These are phyloP conservation scores for Pecten maximus DNA, from an alignment of 2,888 invertebrate species.

Conservation along the genomic window DNA sequence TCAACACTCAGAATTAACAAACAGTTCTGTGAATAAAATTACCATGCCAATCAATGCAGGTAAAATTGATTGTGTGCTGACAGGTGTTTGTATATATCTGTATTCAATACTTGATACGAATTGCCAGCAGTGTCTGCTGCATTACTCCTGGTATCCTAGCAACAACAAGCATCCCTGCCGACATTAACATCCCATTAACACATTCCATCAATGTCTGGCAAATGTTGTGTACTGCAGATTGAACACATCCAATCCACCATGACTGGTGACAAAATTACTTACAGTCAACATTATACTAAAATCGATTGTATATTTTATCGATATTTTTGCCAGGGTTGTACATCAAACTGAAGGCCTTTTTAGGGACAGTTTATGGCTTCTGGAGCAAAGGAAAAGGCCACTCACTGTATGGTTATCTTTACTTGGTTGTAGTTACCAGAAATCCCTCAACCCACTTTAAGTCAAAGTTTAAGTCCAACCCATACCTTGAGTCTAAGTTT, in stretches of 20 bases:
- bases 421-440: no score
- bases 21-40: not conserved
- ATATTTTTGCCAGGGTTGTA: no score
- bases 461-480: no score
- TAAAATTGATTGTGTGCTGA: not conserved
- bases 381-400: no score
- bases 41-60: not conserved
- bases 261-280: not conserved
- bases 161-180: not conserved
- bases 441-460: no score
- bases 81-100: not conserved
- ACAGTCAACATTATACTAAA: not conserved
- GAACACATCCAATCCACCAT: not conserved
- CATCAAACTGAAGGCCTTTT: no score
- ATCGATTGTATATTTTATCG: not conserved
- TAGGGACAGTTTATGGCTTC: no score
- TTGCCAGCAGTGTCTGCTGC: not conserved
- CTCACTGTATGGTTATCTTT: no score
- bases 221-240: not conserved
- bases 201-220: not conserved
- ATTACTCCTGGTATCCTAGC: not conserved
- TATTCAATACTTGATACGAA: not conserved
- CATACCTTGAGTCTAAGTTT: no score
- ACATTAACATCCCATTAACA: not conserved
- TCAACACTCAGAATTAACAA: not conserved